phyloP scores from a whole-genome alignment of 2,113 vertebrate species.

The Pyrgilauda ruficollis region DNA sequence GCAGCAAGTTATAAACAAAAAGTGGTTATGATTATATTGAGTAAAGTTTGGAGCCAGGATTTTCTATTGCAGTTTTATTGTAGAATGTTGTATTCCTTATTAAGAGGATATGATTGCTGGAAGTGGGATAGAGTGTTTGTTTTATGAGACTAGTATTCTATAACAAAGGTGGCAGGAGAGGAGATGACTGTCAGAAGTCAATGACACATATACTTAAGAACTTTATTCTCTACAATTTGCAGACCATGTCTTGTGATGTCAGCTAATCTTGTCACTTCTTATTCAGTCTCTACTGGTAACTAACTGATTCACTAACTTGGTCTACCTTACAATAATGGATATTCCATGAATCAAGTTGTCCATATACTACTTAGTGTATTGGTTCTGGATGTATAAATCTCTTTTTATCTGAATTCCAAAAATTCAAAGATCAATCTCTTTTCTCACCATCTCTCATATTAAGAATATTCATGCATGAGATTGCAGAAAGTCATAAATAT shows the following conservation, averaged over 20 bases:
- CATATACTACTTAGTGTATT: background rate
- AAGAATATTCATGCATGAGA: background rate
- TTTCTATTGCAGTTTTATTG: conserved; percentile 16
- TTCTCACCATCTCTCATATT: background rate
- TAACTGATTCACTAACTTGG: background rate
- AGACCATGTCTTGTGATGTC: background rate
- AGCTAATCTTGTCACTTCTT: background rate
- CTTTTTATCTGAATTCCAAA: background rate
- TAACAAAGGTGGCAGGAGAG: background rate
- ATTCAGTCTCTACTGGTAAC: background rate
- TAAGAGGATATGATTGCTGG: background rate
- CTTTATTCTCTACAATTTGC: background rate
- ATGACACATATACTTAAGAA: background rate
- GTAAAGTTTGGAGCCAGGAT: conserved; percentile 1
- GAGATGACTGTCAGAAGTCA: background rate
- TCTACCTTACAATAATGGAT: background rate
- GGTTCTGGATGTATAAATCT: background rate
- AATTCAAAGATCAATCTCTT: background rate
- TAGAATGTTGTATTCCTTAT: background rate
- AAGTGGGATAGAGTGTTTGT: conserved; percentile 8
- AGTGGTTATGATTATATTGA: background rate
- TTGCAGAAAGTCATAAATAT: background rate
- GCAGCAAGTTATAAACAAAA: conserved; percentile 1
- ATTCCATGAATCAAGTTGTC: background rate
- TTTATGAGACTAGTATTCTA: conserved; percentile 10